Evolutionary conservation across 2,797 vertebrate species (phyloP), one percentile per base, ranked within the genome.

Genomic region (Oreortyx pictus): DNA sequence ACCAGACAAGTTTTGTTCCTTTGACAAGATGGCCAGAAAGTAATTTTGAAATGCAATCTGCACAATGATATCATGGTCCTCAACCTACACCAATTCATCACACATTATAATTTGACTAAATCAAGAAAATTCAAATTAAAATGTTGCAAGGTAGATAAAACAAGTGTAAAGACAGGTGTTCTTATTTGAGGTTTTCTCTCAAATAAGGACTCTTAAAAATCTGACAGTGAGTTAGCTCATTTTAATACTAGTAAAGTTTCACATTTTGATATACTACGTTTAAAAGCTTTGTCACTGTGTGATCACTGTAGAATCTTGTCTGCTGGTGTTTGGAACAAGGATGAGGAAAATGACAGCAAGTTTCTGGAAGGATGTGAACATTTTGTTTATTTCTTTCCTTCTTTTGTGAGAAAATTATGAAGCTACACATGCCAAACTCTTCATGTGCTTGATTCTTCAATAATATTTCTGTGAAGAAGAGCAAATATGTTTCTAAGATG

Each of bases 1-100:
- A 86, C 92, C 80, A 68, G n/a, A 93, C 25, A 52, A 73, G 50
- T 86, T 85, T 29, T 83, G 71, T 90, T 94, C 94, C 98, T 98
- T 92, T 86, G 80, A 96, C 39, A 96, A 95, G 95, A 96, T 57
- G 85, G 67, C 93, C 94, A 85, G 84, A 81, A 96, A 6, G 74
- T 11, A 46, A 79, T 74, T 93, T 89, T 82, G 56, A 91, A 88
- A 75, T 43, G 59, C 29, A 29, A 29, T 24, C 11, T 81, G 44
- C 61, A 85, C 15, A 89, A 44, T 41, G 17, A 23, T 62, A 64
- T 25, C 24, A 46, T 7, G 2, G 41, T 85, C 25, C 17, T 79
- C 37, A 86, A 31, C 29, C 33, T 35, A 80, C 2, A 81, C 12
- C 24, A 87, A 56, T 49, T 60, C 18, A 72, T 57, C 46, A 47